Evolutionary conservation across 2,888 invertebrate genomes (phyloP).

Genomic region (Augochlorella aurata): DNA sequence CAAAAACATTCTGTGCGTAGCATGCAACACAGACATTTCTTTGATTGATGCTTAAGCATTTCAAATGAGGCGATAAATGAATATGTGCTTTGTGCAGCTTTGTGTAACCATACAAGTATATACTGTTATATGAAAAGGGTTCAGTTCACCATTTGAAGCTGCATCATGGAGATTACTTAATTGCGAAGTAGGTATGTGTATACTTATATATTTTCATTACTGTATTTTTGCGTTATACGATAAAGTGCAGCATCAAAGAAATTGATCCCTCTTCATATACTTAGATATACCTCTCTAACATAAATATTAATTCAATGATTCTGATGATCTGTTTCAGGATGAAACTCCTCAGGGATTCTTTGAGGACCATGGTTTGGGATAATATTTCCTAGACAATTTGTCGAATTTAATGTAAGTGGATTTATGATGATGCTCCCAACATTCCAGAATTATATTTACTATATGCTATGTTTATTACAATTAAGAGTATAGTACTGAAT

Average conservation of each 20-base stretch:
- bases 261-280: slow-evolving; percentile 81
- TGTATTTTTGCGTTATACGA: slow-evolving; percentile 61
- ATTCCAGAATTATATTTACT: slow-evolving; percentile 54
- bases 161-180: slow-evolving; percentile 80
- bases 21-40: slow-evolving; percentile 61
- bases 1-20: slow-evolving; percentile 63
- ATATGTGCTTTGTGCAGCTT: slow-evolving; percentile 66
- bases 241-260: slow-evolving; percentile 79
- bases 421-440: slow-evolving; percentile 34
- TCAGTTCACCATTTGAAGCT: slow-evolving; percentile 81
- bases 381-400: slow-evolving; percentile 63
- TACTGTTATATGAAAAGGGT: slow-evolving; percentile 80
- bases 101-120: slow-evolving; percentile 62
- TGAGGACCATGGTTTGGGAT: slow-evolving; percentile 96
- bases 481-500: slow-evolving; percentile 31
- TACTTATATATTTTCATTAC: slow-evolving; percentile 75
- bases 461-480: slow-evolving; percentile 32
- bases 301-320: slow-evolving; percentile 15
- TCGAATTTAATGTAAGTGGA: slow-evolving; percentile 42
- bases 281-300: slow-evolving; percentile 5
- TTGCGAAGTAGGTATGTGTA: slow-evolving; percentile 80
- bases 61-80: slow-evolving; percentile 53
- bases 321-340: slow-evolving; percentile 91
- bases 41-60: slow-evolving; percentile 61
- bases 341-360: slow-evolving; percentile 99